Base-by-base conservation (phyloP, 1,140 invertebrate species). In the Sogatella furcifera region DNA sequence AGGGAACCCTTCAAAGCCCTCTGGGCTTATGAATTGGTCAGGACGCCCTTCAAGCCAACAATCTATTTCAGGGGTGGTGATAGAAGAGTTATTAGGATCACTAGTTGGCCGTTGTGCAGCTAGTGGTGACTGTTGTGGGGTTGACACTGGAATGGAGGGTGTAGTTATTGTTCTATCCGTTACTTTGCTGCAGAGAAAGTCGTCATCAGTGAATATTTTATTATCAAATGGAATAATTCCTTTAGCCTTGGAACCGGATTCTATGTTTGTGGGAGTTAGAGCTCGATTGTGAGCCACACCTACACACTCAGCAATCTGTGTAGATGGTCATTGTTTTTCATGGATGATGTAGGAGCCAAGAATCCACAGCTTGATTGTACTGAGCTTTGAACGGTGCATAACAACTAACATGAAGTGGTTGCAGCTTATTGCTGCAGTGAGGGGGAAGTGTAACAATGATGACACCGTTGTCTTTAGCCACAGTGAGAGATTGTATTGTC, bases 351-450 rank as follows among this genome's bases (percentile, higher is more conserved):
- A 55, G 13, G 2, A 55, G 17, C 54, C 54, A 55, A 55, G 19
- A 55, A 24, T 55, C 17, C 10, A 55, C 31, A 17, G 67, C 61
- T 44, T 17, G 58, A 44, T 62, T 61, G 64, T 66, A 71, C 57
- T 65, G 62, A 0, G 15, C 61, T 62, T 74, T 75, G 10, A 76
- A 72, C 19, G 70, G 69, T 1, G 66, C 68, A 66, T 64, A 72
- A 21, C 75, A 68, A 22, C 55, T 49, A 9, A 56, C 52, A 61
- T 73, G 72, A 1, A 75, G 62, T 31, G 71, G 72, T 60, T 74
- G 73, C 21, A 75, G 57, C 53, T 68, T 69, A 52, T 75, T 69
- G 22, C 57, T 66, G 44, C 67, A 69, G 53, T 71, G 69, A 2
- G 65, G 68, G 22, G 66, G 68, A 38, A 73, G 66, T 13, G 66